Evolutionary conservation across 1,140 invertebrate genomes (phyloP), one percentile per base, ranked within the genome.

Genomic region (Mamestra configurata): DNA sequence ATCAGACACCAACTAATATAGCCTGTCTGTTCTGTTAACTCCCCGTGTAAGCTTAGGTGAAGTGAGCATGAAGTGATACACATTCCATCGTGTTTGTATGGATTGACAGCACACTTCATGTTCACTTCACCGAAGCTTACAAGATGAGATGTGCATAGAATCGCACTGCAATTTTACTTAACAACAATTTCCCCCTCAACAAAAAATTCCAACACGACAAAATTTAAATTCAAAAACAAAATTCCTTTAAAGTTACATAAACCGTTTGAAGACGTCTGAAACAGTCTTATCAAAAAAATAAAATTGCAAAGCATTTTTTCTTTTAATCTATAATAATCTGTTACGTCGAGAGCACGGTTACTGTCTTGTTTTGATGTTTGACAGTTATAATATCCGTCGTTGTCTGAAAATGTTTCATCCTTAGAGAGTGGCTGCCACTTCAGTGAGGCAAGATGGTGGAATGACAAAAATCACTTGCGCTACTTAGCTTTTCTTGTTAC

Each of bases 301-400:
- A 15, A 57, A 27, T 27, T 2, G 53, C 0, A 11, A 8, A 43
- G 24, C 18, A 40, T 64, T 37, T 40, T 18, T 40, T 4, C 0
- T 11, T 64, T 40, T 64, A 55, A 55, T 55, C 20, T 24, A 1
- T 55, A 55, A 40, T 68, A 20, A 76, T 61, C 72, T 53, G 64
- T 35, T 22, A 59, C 51, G 66, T 80, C 73, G 43, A 15, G 55
- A 49, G 18, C 72, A 80, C 46, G 24, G n/a, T 27, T 46, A 43
- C 61, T 10, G 22, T 55, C 8, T 61, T 61, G 20, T 61, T 18
- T 80, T 55, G 66, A 81, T 72, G 46, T 64, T 61, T 78, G 79
- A 81, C 79, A 81, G 79, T 66, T 77, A 59, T 78, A 81, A 81
- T 81, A 77, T 81, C 79, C 79, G 79, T 77, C 68, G 70, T 73